phyloP scores from a whole-genome alignment of 2,888 invertebrate genomes.

The Parelbella ahira region DNA sequence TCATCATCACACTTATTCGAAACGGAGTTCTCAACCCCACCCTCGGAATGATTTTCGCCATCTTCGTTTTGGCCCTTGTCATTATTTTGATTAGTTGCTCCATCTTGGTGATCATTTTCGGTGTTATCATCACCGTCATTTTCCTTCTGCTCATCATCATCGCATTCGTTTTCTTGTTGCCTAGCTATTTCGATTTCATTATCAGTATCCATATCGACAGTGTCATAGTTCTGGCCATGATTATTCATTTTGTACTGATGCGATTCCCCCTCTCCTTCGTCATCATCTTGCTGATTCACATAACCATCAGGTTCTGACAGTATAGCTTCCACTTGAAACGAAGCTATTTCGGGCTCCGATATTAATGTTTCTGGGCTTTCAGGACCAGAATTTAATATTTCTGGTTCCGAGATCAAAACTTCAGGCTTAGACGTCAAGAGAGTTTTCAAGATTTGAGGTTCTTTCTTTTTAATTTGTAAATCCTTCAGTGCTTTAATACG shows the following conservation, averaged over 20 bases:
- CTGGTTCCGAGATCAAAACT: constrained; percentile 70
- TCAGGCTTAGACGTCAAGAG: constrained; percentile 71
- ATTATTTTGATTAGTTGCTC: constrained; percentile 41
- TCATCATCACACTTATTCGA: constrained; percentile 36
- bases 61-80: constrained; percentile 38
- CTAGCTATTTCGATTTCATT: constrained; percentile 74
- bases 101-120: constrained; percentile 42
- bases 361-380: constrained; percentile 75
- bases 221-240: constrained; percentile 64
- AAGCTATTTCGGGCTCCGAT: constrained; percentile 75
- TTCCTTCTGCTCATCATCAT: constrained; percentile 42
- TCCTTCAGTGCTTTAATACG: constrained; percentile 76
- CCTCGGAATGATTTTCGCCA: constrained; percentile 39
- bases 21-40: constrained; percentile 43
- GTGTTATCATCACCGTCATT: constrained; percentile 39
- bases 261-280: constrained; percentile 44
- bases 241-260: constrained; percentile 38
- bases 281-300: constrained; percentile 44
- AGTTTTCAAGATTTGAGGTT: constrained; percentile 76
- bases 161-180: constrained; percentile 48
- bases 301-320: constrained; percentile 68
- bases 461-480: constrained; percentile 73
- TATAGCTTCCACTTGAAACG: constrained; percentile 75
- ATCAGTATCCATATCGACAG: constrained; percentile 74
- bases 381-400: constrained; percentile 72